Evolutionary conservation across 2,113 vertebrate species (phyloP), one percentile per base, ranked within the genome.

Genomic region (Callorhinus ursinus): DNA sequence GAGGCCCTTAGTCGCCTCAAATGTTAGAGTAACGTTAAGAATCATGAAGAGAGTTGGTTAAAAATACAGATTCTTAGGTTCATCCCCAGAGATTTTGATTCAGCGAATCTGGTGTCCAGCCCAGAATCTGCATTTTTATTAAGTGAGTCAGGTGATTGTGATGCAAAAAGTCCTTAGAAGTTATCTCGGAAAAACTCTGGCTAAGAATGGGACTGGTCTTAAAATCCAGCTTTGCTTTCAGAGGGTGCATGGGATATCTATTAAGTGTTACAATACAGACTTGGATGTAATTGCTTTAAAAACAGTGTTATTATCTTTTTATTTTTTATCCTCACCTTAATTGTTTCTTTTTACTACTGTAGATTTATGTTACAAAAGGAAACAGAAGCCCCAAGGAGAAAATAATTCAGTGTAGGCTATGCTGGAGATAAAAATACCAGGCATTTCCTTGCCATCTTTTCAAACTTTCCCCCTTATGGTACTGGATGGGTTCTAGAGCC

Each of bases 141-240:
- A 79, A 94, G 24, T 72, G 21, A n/a, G 46, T 55, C 71, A 53
- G 22, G 59, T 81, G 61, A 91, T 79, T 49, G 33, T 57, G 61
- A 97, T 28, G 33, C 22, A 90, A 84, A 88, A 87, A 33, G 26
- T 46, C 31, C 33, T 42, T 0, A 10, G 79, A 19, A 96, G 57
- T 63, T 51, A 79, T 12, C 77, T 15, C 21, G 33, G 61, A 63
- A 57, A 83, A 84, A 39, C 22, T 31, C 33, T 81, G 72, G n/a
- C 72, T 92, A 2, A 31, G 16, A 72, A 91, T 19, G 16, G 59
- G 24, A 61, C 11, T 28, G 51, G 28, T 84, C 61, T 22, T 53
- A 86, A 95, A 49, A 49, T 63, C 31, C 67, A 90, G 59, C n/a
- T 94, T 55, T 88, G 77, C 61, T 92, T 94, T 92, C 63, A 85